Evolutionary conservation across 1,140 invertebrate genomes (phyloP), one percentile per base, ranked within the genome.

Genomic region (Capitella teleta): DNA sequence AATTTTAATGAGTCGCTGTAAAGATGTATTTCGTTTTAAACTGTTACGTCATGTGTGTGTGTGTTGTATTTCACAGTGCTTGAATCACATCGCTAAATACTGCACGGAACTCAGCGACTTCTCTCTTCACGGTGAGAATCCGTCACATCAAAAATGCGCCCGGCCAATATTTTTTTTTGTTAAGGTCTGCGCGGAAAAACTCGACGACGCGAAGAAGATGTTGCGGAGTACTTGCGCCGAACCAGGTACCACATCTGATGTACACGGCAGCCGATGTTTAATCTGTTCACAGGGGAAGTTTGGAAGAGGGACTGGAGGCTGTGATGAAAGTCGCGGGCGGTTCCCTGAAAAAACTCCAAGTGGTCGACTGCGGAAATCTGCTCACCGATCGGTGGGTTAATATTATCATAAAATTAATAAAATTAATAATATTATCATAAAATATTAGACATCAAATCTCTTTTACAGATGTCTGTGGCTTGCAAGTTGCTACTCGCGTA

Each of bases 351-450:
- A 26, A 32, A 4, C 21, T 53, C 16, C 26, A 32, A 14, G 12
- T 53, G 6, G 34, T 53, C 34, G 40, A 53, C 51, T 53, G 51
- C 40, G 19, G 24, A n/a, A 48, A 49, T 28, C 14, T 48, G 10
- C 18, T 53, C n/a, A 53, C 51, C 18, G 51, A 49, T 4, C 48
- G 51, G 51, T 53, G 26, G 30, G 23, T 34, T 16, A 12, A 1
- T 16, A 12, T 1, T 12, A 34, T 34, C 32, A 34, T 34, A 12
- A 12, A 34, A 34, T 34, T 34, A 34, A 34, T 1, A 34, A 34
- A 34, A n/a, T n/a, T n/a, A n/a, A n/a, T n/a, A n/a, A n/a, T n/a
- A 16, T 34, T 34, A 0, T 34, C 32, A 34, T 34, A 12, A 34
- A 34, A 34, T 12, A 16, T 34, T 34, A 34, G 16, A 34, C 10